Conservation (phyloP, 2,888 invertebrate genomes). For the Eurois occulta region DNA sequence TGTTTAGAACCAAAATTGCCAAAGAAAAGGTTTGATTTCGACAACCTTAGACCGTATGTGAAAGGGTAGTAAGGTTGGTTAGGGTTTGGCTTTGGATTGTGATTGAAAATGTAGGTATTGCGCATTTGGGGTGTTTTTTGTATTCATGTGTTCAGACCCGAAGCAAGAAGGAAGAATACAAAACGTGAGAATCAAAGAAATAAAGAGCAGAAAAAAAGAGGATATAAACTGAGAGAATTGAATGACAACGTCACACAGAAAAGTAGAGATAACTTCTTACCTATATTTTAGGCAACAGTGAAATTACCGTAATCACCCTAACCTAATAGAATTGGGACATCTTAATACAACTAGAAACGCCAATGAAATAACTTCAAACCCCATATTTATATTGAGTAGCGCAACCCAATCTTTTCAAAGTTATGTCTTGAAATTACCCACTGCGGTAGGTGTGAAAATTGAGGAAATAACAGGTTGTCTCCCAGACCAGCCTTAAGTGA, state of each 20-base stretch:
- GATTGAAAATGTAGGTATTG: neutral
- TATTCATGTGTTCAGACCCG: neutral
- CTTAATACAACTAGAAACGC: conserved; percentile 10
- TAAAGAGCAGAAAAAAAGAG: neutral
- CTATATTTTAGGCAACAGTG: neutral
- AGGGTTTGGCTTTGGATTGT: neutral
- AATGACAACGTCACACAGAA: neutral
- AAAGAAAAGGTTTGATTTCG: too few species aligned
- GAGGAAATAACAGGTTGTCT: conserved; percentile 52
- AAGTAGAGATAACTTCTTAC: neutral
- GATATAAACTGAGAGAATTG: neutral
- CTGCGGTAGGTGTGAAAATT: conserved; percentile 64
- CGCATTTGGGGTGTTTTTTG: neutral
- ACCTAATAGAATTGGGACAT: conserved; percentile 14
- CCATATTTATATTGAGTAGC: conserved; percentile 42
- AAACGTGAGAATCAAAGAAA: neutral
- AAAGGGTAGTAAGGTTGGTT: neutral
- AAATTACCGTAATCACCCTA: neutral
- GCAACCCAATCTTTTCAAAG: conserved; percentile 44
- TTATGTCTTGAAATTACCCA: conserved; percentile 56
- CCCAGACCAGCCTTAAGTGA: conserved; percentile 34
- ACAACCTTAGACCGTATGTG: neutral
- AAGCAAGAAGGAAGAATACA: neutral
- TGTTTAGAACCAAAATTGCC: conserved; percentile 27
- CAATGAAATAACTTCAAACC: conserved; percentile 30